Evolutionary conservation across 2,797 vertebrate species (phyloP), one percentile per base, ranked within the genome.

Genomic region (Microctenopoma steveboyesi): DNA sequence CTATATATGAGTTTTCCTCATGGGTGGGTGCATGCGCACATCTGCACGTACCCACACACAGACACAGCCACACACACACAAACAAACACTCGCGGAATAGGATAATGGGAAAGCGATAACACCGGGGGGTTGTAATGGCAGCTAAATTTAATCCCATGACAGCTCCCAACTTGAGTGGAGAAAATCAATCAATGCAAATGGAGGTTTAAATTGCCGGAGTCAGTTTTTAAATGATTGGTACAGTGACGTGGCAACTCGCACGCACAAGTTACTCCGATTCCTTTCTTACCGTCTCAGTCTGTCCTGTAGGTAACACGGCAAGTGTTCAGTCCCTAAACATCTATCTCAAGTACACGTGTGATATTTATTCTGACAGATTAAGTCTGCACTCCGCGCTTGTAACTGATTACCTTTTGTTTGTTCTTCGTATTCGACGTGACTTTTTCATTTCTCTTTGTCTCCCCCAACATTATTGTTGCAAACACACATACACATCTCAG

Each of bases 111-210:
- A 43, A 48, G 71, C 48, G 82, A 80, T 87, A 87, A 86, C 78
- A 82, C 76, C 40, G 64, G 48, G 55, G 80, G 60, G 58, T 45
- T 82, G 83, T 87, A 86, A 88, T 85, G 78, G 81, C 57, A 76
- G 57, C 78, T 84, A 86, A 87, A 87, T 89, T 81, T 78, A 83
- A 89, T 89, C 79, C 81, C 68, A 61, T 73, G 86, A 88, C 90
- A 88, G 83, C 81, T 78, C 64, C 69, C 53, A 50, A 83, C 50
- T 81, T 71, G 65, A 89, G 58, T 83, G 72, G 64, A 74, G 78
- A 79, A 75, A 90, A 89, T 89, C 83, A 87, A 85, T 90, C 80
- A 74, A 72, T 76, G 74, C 76, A 88, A 91, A 88, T 84, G 52
- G 82, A 73, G 60, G 71, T 74, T 88, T 50, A 76, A 81, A 87